Evolutionary conservation across 2,888 invertebrate species (phyloP).

Genomic region (Cantharis rufa): DNA sequence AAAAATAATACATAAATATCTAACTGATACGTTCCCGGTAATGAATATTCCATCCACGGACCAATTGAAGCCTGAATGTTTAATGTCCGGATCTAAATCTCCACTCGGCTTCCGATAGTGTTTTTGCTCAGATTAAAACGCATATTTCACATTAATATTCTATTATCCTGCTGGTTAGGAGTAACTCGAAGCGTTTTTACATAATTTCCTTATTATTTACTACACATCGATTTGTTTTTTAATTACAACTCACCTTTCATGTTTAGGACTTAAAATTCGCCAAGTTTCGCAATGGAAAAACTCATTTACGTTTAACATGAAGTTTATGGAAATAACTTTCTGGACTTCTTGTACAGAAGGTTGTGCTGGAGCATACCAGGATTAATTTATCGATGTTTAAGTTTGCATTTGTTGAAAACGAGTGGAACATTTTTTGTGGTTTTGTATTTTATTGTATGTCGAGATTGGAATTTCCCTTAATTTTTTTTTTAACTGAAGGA

Average conservation of each 20-base stretch:
- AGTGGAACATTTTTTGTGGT: background rate
- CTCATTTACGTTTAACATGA: background rate
- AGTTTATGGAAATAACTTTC: constrained; percentile 7
- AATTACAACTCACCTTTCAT: constrained; percentile 9
- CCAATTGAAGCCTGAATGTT: constrained; percentile 19
- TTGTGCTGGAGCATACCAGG: background rate
- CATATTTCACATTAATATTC: constrained; percentile 22
- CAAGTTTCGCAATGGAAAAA: background rate
- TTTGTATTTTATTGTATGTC: background rate
- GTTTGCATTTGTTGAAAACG: background rate
- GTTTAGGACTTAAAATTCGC: constrained; percentile 3
- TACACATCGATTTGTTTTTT: background rate
- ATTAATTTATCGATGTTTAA: background rate
- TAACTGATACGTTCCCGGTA: background rate
- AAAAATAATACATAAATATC: background rate
- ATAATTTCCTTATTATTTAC: constrained; percentile 13
- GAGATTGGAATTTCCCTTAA: background rate
- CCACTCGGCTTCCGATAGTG: constrained; percentile 13
- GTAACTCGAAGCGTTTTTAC: constrained; percentile 6
- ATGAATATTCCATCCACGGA: constrained; percentile 10
- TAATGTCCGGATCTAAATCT: constrained; percentile 17
- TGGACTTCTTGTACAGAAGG: background rate
- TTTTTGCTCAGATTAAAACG: constrained; percentile 22
- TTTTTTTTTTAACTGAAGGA: background rate
- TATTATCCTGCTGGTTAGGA: constrained; percentile 4